Percentiles rank a stretch among this genome's conserved stretches.
phyloP scores from a whole-genome alignment of 2,888 invertebrate genomes.

The Hirtodrosophila cameraria region DNA sequence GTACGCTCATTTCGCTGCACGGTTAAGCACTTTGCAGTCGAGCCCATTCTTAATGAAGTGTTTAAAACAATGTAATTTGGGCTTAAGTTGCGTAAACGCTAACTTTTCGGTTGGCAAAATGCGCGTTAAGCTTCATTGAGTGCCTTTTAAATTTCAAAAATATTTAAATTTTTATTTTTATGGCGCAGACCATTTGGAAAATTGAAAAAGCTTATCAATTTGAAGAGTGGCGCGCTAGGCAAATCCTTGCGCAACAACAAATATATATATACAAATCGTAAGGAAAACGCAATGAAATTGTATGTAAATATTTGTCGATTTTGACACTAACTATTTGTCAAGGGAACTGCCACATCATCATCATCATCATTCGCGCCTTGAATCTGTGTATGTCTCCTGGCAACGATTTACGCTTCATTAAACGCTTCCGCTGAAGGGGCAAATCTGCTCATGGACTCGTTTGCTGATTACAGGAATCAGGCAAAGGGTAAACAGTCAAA shows the following conservation, averaged over 20 bases:
- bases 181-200: slow-evolving; percentile 66
- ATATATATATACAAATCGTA: slow-evolving; percentile 17
- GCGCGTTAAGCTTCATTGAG: slow-evolving; percentile 57
- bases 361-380: slow-evolving; percentile 25
- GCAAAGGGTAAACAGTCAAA: slow-evolving; percentile 57
- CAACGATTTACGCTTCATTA: slow-evolving; percentile 76
- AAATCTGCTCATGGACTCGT: slow-evolving; percentile 58
- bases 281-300: slow-evolving; percentile 50
- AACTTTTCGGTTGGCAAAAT: slow-evolving; percentile 43
- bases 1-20: slow-evolving; percentile 22
- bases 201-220: slow-evolving; percentile 67
- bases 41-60: slow-evolving; percentile 75
- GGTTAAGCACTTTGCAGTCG: slow-evolving; percentile 32
- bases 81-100: slow-evolving; percentile 62
- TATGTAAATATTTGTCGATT: slow-evolving; percentile 71
- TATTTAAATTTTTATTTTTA: slow-evolving; percentile 80
- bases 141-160: slow-evolving; percentile 69
- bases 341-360: slow-evolving; percentile 33
- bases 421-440: slow-evolving; percentile 67
- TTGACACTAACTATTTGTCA: slow-evolving; percentile 70
- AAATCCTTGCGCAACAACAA: slow-evolving; percentile 8
- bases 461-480: slow-evolving; percentile 59
- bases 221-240: background rate
- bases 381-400: slow-evolving; percentile 34
- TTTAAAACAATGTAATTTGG: slow-evolving; percentile 78